These are phyloP conservation scores for Pyrocoelia pectoralis DNA, from an alignment of 2,888 invertebrate species.

Conservation along the genomic window DNA sequence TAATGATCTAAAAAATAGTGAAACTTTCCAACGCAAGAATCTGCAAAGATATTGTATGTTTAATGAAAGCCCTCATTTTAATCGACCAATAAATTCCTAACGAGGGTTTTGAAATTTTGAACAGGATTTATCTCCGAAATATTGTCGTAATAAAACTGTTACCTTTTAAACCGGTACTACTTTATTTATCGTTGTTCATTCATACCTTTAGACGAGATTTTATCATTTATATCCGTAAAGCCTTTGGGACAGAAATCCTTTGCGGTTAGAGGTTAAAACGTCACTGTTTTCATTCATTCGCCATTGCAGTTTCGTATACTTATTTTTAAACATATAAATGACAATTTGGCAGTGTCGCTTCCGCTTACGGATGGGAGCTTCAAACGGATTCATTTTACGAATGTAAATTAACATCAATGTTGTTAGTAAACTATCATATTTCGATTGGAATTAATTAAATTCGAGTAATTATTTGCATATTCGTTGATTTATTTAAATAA, in stretches of 20 bases:
- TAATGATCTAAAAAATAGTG: too few relatives aligned
- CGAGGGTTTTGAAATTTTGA: too few relatives aligned
- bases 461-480: background rate
- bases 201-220: background rate
- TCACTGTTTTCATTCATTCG: background rate
- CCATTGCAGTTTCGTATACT: background rate
- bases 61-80: too few relatives aligned
- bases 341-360: background rate
- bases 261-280: background rate
- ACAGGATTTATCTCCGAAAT: too few relatives aligned
- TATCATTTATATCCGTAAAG: background rate
- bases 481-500: background rate
- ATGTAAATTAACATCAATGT: background rate
- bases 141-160: background rate
- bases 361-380: background rate
- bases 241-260: background rate
- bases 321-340: background rate
- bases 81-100: too few relatives aligned
- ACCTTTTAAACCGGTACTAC: background rate
- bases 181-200: background rate
- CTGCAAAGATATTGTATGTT: too few relatives aligned
- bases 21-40: too few relatives aligned
- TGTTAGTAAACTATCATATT: background rate
- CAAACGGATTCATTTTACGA: background rate
- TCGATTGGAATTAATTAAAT: constrained; percentile 7